These are phyloP conservation scores for Neosalanx taihuensis DNA, from an alignment of 2,797 vertebrate genomes.

Conservation along the genomic window DNA sequence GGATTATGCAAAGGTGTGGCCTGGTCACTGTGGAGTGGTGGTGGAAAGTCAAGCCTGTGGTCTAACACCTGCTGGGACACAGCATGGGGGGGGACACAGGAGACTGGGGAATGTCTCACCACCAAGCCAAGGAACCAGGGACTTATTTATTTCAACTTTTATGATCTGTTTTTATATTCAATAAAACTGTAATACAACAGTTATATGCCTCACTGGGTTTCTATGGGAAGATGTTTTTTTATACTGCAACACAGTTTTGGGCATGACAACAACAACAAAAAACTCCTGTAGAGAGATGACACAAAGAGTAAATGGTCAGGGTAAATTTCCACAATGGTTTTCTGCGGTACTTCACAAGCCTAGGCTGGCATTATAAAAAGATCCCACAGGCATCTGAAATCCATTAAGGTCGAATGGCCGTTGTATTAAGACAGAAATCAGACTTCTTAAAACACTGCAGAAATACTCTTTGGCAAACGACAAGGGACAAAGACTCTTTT, in stretches of 20 bases:
- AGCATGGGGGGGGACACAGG: constrained; percentile 23
- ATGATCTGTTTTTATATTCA: constrained; percentile 71
- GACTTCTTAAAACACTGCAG: constrained; percentile 40
- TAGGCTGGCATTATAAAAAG: constrained; percentile 32
- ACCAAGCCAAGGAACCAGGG: constrained; percentile 54
- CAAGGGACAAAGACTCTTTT: constrained; percentile 24
- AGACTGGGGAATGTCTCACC: constrained; percentile 45
- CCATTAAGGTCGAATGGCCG: constrained; percentile 40
- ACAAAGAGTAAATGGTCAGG: constrained; percentile 13
- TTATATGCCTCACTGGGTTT: not conserved
- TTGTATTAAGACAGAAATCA: constrained; percentile 36
- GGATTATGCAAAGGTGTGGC: constrained; percentile 50
- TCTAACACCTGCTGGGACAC: constrained; percentile 41
- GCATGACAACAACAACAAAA: not conserved
- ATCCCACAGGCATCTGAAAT: constrained; percentile 39
- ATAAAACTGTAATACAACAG: constrained; percentile 73
- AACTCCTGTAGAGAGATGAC: not conserved
- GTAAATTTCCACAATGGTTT: constrained; percentile 30
- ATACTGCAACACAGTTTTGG: not conserved
- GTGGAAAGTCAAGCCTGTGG: constrained; percentile 55
- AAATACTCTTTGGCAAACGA: constrained; percentile 46
- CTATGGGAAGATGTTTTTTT: too few relatives aligned
- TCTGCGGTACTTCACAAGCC: constrained; percentile 41
- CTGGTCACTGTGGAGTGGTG: constrained; percentile 64
- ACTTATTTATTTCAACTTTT: constrained; percentile 74